phyloP scores from a whole-genome alignment of 2,113 vertebrate genomes.

The Myxocyprinus asiaticus region DNA sequence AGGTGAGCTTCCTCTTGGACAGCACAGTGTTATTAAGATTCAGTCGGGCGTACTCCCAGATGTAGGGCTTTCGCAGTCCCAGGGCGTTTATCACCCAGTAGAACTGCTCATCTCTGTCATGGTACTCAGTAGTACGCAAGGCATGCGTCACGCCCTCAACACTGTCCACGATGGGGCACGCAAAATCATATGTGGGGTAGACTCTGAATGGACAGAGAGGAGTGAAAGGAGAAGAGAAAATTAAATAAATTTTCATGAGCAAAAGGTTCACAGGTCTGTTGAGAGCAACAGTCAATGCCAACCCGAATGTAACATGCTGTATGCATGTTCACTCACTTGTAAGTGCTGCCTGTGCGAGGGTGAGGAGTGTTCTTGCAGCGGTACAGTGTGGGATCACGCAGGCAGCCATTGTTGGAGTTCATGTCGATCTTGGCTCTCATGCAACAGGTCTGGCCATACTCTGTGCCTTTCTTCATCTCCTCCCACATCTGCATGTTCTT shows the following conservation, averaged over 20 bases:
- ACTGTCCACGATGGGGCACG: conserved; percentile 97
- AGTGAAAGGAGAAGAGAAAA: too few relatives aligned
- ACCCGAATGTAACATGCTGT: too few relatives aligned
- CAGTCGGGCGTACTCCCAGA: conserved; percentile 96
- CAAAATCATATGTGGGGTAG: conserved; percentile 97
- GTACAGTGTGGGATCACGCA: conserved; percentile 95
- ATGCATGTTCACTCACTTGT: conserved; percentile 77
- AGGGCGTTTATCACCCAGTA: conserved; percentile 94
- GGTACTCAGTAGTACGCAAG: conserved; percentile 95
- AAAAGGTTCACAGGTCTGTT: too few relatives aligned
- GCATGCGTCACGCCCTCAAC: conserved; percentile 95
- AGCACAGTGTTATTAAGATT: conserved; percentile 98
- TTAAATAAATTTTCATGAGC: too few relatives aligned
- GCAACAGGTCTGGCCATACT: conserved; percentile 89
- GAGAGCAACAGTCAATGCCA: too few relatives aligned
- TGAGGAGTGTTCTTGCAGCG: conserved; percentile 93
- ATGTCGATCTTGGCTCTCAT: conserved; percentile 98
- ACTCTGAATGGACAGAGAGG: conserved; percentile 69
- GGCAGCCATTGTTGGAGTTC: conserved; percentile 95
- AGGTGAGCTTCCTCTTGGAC: conserved; percentile 96
- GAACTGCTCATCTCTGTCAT: conserved; percentile 95
- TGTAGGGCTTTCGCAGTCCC: conserved; percentile 88
- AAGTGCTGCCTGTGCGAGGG: conserved; percentile 87
- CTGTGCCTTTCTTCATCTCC: conserved; percentile 92
- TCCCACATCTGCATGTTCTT: conserved; percentile 95